Base-by-base conservation (phyloP, 2,888 invertebrate genomes). In the Zygaena filipendulae region DNA sequence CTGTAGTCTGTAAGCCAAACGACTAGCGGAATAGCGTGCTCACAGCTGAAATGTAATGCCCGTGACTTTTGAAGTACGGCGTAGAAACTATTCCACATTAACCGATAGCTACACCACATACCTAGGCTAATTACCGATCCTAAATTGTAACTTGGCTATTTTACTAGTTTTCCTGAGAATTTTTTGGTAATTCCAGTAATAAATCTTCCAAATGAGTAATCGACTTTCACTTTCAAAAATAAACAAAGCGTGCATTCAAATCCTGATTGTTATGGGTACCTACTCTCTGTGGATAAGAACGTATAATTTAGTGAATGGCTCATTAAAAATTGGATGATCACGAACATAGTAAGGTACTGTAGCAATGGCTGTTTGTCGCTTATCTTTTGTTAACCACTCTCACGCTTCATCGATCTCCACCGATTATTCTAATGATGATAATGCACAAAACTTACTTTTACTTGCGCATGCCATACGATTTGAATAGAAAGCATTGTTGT, bases 251-350 rank as follows among this genome's bases (percentile, higher is more conserved):
- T 44, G 47, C 39, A 54, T 59, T 62, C 56, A 53, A 52, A 56
- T 66, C 54, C 56, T 55, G 54, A 53, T 56, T 43, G 47, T n/a
- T n/a, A n/a, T n/a, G n/a, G n/a, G n/a, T n/a, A n/a, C n/a, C 51
- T 56, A 64, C 70, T 69, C 70, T 74, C 63, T 56, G 62, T 47
- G 52, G 50, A 49, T 49, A 47, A 52, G 61, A 59, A 69, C 60
- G 54, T 62, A 56, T 67, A 69, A 69, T 72, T 71, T 69, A 49
- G 63, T 58, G 56, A 69, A 61, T 59, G 55, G 57, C 40, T 51
- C 52, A 52, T 58, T 59, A 49, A 50, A 49, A 45, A 54, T 51
- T 49, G 52, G 52, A 52, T 59, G 53, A 52, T 47, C 50, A 50
- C 57, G 55, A 63, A 58, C 54, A 52, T 54, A n/a, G n/a, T n/a